Conservation (phyloP, 2,113 vertebrate species). For the Aleadryas rufinucha region DNA sequence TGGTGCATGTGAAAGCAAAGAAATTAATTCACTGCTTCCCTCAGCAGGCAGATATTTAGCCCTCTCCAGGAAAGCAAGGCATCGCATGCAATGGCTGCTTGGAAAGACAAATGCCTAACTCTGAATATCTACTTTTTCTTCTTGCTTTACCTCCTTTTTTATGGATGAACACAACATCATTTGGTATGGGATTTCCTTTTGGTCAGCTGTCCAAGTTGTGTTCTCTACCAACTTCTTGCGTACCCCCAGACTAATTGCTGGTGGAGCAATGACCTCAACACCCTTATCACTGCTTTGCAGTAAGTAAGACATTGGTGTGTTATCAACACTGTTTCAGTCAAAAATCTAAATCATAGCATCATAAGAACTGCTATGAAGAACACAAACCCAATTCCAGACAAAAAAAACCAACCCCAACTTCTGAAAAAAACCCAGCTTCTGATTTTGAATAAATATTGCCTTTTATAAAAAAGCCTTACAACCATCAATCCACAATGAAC, state of each 20-base stretch:
- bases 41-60: background rate
- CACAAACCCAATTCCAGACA: background rate
- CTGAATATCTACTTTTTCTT: background rate
- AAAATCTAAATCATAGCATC: background rate
- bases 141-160: background rate
- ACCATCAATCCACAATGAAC: background rate
- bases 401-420: background rate
- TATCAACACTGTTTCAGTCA: background rate
- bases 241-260: rapidly evolving
- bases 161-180: background rate
- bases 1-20: background rate
- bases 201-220: background rate
- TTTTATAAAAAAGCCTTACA: background rate
- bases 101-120: background rate
- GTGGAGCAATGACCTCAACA: background rate
- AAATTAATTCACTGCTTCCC: background rate
- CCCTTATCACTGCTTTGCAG: rapidly evolving
- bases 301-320: background rate
- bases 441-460: background rate
- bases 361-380: background rate
- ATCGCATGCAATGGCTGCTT: rapidly evolving
- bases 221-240: background rate
- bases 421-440: background rate
- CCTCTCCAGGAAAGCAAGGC: background rate
- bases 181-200: background rate